Conservation (phyloP, 2,113 vertebrate species). For the Camelus bactrianus region DNA sequence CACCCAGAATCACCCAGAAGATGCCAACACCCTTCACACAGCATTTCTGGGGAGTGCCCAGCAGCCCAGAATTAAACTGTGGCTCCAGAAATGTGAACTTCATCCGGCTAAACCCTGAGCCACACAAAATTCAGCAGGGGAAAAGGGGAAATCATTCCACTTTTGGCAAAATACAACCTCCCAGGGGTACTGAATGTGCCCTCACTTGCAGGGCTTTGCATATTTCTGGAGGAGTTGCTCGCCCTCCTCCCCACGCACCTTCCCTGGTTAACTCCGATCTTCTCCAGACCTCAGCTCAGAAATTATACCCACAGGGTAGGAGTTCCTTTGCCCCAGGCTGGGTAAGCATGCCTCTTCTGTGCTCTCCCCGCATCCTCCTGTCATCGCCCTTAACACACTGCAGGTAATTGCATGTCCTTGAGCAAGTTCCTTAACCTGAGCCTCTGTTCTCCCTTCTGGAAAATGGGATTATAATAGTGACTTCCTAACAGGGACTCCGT, state of each 20-base stretch:
- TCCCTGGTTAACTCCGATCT: background rate
- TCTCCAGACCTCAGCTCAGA: background rate
- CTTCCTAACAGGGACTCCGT: background rate
- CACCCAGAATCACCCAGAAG: background rate
- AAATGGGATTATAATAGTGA: background rate
- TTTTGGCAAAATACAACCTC: background rate
- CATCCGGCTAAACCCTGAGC: background rate
- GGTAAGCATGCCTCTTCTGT: background rate
- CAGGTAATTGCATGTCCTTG: background rate
- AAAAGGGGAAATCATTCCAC: background rate
- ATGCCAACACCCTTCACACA: background rate
- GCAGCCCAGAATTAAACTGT: background rate
- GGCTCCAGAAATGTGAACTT: background rate
- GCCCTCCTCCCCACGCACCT: background rate
- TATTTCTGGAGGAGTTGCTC: background rate
- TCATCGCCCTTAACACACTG: background rate
- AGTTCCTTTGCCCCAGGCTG: background rate
- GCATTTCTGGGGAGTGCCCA: background rate
- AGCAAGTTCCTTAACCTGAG: background rate
- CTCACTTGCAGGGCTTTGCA: background rate
- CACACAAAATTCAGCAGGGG: too few relatives aligned
- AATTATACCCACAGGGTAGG: background rate
- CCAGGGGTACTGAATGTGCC: background rate
- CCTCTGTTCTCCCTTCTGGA: background rate
- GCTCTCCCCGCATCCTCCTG: background rate